Evolutionary conservation across 2,888 invertebrate species (phyloP).

Genomic region (Hydriomena furcata): DNA sequence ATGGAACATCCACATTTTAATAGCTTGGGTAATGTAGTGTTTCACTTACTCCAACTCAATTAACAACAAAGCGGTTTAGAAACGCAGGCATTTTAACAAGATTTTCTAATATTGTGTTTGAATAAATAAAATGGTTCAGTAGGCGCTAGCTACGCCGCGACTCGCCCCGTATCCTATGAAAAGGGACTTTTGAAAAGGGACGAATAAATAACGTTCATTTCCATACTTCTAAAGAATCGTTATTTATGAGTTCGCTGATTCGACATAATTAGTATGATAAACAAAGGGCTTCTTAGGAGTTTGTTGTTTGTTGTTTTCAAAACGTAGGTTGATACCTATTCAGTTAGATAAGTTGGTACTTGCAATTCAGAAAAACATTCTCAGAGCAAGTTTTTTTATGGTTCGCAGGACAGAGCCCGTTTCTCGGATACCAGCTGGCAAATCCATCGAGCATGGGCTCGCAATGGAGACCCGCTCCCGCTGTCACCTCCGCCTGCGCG

Average conservation of each 20-base stretch:
- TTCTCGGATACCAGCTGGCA: slow-evolving; percentile 90
- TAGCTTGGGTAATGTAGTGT: slow-evolving; percentile 40
- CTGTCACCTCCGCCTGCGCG: slow-evolving; percentile 65
- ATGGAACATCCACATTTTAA: slow-evolving; percentile 34
- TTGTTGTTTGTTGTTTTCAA: too few species aligned
- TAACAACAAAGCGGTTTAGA: slow-evolving; percentile 29
- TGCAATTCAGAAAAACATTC: too few species aligned
- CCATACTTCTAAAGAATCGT: background rate
- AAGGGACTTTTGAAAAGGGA: background rate
- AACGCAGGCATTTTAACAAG: background rate
- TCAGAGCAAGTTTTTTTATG: slow-evolving; percentile 18
- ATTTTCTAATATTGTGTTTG: background rate
- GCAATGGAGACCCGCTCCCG: slow-evolving; percentile 74
- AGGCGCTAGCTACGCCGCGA: background rate
- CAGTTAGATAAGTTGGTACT: too few species aligned
- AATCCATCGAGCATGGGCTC: slow-evolving; percentile 87
- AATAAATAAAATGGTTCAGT: too few species aligned
- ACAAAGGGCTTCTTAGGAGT: too few species aligned
- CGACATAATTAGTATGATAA: background rate
- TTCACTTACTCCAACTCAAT: slow-evolving; percentile 40
- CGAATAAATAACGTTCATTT: background rate
- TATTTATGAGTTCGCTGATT: background rate
- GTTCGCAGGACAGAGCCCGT: slow-evolving; percentile 85
- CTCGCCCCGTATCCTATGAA: too few species aligned
- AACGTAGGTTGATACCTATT: too few species aligned